Percentiles rank a stretch among this genome's conserved stretches.
phyloP scores from a whole-genome alignment of 2,797 vertebrate genomes.

The Dendrocincla fuliginosa region DNA sequence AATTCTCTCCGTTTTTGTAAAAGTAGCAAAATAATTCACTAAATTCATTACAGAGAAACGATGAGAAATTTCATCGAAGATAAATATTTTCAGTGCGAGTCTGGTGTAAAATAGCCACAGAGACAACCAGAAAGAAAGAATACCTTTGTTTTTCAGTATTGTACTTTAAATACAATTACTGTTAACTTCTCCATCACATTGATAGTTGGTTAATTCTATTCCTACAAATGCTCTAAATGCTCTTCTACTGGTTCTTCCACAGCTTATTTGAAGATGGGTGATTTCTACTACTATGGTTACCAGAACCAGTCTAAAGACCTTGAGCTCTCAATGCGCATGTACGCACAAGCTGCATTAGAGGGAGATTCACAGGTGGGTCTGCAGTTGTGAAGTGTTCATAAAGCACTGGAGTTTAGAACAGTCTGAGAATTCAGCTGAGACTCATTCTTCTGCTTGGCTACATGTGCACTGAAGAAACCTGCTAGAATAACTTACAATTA shows the following conservation, averaged over 20 bases:
- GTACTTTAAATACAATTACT: neutral
- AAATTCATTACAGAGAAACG: neutral
- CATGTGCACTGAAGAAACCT: neutral
- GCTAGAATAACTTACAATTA: neutral
- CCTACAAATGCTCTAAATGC: neutral
- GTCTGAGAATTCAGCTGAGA: neutral
- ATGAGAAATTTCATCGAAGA: neutral
- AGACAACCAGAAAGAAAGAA: neutral
- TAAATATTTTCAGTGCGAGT: neutral
- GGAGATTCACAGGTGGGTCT: constrained; percentile 89
- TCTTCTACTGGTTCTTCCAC: constrained; percentile 18
- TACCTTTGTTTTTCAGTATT: neutral
- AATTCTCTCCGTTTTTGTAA: neutral
- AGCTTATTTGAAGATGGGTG: constrained; percentile 93
- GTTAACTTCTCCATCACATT: neutral
- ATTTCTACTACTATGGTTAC: constrained; percentile 84
- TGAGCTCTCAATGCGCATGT: constrained; percentile 84
- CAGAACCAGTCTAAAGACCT: constrained; percentile 76
- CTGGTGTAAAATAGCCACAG: neutral
- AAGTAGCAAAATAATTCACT: neutral
- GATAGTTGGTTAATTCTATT: neutral
- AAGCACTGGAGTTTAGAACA: neutral
- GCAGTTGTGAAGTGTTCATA: neutral
- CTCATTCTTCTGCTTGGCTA: neutral
- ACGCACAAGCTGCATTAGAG: constrained; percentile 84